Evolutionary conservation across 2,888 invertebrate species (phyloP), one percentile per base, ranked within the genome.

Genomic region (Sphaerophoria taeniata): DNA sequence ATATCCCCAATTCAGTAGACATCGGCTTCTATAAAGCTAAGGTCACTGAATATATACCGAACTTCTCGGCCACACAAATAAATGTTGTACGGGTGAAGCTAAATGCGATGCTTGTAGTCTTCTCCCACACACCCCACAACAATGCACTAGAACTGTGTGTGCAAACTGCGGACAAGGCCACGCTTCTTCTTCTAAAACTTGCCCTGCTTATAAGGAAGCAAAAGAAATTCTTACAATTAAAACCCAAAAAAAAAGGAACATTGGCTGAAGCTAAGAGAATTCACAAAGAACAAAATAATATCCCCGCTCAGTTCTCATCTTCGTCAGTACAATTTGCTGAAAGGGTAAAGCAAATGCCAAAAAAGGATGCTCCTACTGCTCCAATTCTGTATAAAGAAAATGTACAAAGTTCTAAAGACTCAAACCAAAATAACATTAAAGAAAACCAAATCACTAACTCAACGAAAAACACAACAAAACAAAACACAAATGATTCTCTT

Each of bases 21-120:
- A 58, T 58, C 39, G 58, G 34, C 6, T 33, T 12, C 12, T n/a
- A n/a, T 14, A 47, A 47, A n/a, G 14, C 14, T 1, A 55, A 55
- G 33, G 33, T 55, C 3, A 33, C 55, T 3, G 69, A 69, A 61
- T 76, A 61, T 11, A n/a, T 76, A 9, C 60, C 60, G 0, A 75
- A 67, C 16, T 58, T 14, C 75, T 69, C 31, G 69, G 60, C 11
- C 75, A 76, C 16, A 69, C 69, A 31, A 53, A 3, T 0, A 76
- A 76, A 69, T 43, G 60, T 39, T 69, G 75, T 33, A 76, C 51
- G 4, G 6, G 43, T 45, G 9, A 47, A 11, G 53, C 65, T 6
- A 16, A 47, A 36, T 76, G 75, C 24, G 60, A 60, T 14, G 33
- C 39, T 4, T 71, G 77, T 16, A 77, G 36, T 45, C 12, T 58